A percentile compares a stretch with the other conserved stretches of the same genome.
phyloP scores from a whole-genome alignment of 2,888 invertebrate species.

The Pycnomerus fuliginosus region DNA sequence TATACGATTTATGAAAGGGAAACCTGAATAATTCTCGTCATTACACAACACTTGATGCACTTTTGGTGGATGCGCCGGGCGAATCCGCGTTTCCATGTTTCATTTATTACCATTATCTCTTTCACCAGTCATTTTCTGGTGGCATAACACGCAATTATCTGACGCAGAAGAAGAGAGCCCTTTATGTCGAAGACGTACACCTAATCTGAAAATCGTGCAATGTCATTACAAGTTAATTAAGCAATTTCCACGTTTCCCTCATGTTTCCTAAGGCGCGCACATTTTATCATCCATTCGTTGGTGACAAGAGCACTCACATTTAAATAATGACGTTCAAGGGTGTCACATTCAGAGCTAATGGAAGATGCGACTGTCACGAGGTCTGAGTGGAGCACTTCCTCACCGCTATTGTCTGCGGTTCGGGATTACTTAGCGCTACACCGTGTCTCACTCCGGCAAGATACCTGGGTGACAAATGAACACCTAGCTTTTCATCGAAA shows the following conservation, averaged over 20 bases:
- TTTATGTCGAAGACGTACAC: no score
- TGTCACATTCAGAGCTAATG: slow-evolving; percentile 45
- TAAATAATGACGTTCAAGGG: slow-evolving; percentile 47
- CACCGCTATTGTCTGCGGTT: slow-evolving; percentile 45
- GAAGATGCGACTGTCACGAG: slow-evolving; percentile 46
- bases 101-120: no score
- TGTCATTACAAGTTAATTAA: slow-evolving; percentile 19
- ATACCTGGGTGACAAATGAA: slow-evolving; percentile 48
- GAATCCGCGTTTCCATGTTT: no score
- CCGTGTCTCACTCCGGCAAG: slow-evolving; percentile 36
- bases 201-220: not conserved
- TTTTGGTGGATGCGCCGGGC: slow-evolving; percentile 6
- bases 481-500: slow-evolving; percentile 47
- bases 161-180: no score
- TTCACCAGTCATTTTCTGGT: no score
- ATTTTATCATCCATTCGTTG: slow-evolving; percentile 19
- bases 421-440: slow-evolving; percentile 39
- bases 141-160: no score
- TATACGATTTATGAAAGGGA: no score
- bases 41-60: no score
- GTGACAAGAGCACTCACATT: slow-evolving; percentile 35
- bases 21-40: no score
- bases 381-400: slow-evolving; percentile 47
- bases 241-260: slow-evolving; percentile 1
- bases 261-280: slow-evolving; percentile 8